A percentile compares a stretch with the other conserved stretches of the same genome.
phyloP scores from a whole-genome alignment of 2,888 invertebrate species.

The Ceratothoa steindachneri region DNA sequence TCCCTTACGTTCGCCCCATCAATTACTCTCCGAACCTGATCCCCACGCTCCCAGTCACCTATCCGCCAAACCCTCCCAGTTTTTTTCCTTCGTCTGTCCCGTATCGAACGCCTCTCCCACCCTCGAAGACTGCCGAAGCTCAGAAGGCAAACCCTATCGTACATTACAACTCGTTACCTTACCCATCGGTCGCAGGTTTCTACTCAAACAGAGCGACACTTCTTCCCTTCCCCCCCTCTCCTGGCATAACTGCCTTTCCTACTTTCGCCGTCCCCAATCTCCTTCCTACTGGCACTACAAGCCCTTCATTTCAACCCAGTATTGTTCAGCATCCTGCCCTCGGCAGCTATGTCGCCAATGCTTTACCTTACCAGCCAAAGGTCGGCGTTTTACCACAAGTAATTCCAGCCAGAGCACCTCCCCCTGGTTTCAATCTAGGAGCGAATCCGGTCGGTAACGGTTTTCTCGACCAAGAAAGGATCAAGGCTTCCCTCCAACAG shows the following conservation, averaged over 20 bases:
- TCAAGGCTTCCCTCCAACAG: neutral
- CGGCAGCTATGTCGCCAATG: neutral
- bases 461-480: neutral
- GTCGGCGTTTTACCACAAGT: neutral
- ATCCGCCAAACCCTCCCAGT: neutral
- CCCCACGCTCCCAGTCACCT: neutral
- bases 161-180: neutral
- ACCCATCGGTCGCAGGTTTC: neutral
- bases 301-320: neutral
- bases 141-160: neutral
- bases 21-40: neutral
- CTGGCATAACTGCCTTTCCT: neutral
- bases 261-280: neutral
- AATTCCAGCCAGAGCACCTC: neutral
- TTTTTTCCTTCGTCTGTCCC: neutral
- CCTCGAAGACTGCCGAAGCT: neutral
- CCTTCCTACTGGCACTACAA: neutral
- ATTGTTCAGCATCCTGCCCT: neutral
- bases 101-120: neutral
- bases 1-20: neutral
- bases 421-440: neutral
- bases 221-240: neutral
- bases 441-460: neutral
- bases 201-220: neutral
- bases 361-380: neutral